Conservation (phyloP, 2,888 invertebrate genomes). For the Glyphotaelius pellucidus region DNA sequence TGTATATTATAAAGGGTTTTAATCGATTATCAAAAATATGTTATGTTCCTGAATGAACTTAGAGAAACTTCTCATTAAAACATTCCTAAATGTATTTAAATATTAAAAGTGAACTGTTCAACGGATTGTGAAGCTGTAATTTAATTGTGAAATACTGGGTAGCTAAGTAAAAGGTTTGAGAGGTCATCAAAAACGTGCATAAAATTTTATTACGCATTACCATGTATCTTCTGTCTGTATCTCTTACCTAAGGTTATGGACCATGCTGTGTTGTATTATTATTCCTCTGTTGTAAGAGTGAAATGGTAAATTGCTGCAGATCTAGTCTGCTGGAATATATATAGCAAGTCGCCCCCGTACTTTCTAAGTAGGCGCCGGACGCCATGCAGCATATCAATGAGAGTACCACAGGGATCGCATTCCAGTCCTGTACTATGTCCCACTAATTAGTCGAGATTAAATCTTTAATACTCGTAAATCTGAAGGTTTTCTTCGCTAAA, state of each 20-base stretch:
- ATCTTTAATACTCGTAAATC: background rate
- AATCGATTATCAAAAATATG: too few relatives aligned
- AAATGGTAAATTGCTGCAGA: constrained; percentile 46
- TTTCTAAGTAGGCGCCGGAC: constrained; percentile 40
- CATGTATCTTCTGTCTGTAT: constrained; percentile 30
- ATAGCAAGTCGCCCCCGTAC: constrained; percentile 16
- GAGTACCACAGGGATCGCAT: constrained; percentile 36
- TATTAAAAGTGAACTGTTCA: background rate
- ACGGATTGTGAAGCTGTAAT: background rate
- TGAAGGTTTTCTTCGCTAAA: background rate
- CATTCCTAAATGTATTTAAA: background rate
- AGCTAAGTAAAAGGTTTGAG: background rate
- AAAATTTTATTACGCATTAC: background rate
- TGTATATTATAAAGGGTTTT: too few relatives aligned
- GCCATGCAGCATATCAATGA: constrained; percentile 37
- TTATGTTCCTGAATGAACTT: too few relatives aligned
- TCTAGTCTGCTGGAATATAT: constrained; percentile 38
- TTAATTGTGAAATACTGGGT: background rate
- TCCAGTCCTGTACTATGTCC: constrained; percentile 11
- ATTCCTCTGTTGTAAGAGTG: constrained; percentile 37
- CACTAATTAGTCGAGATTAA: constrained; percentile 40
- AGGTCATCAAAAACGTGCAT: background rate
- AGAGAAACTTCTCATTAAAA: background rate
- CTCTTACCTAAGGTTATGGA: background rate
- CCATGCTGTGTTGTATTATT: constrained; percentile 25